Evolutionary conservation across 2,797 vertebrate genomes (phyloP).

Genomic region (Sebastes vulpes): DNA sequence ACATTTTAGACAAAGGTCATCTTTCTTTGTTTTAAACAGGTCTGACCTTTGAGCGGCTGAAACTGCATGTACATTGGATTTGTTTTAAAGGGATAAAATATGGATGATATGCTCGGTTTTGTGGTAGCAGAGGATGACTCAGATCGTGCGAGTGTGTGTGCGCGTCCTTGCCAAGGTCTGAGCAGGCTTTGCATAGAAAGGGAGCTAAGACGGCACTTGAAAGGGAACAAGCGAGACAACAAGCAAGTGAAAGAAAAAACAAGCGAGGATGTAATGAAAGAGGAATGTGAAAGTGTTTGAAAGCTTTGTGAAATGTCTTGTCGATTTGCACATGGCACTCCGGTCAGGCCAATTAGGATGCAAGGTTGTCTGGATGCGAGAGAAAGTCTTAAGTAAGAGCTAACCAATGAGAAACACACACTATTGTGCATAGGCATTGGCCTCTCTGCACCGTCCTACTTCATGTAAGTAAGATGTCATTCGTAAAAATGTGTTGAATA

Average conservation of each 20-base stretch:
- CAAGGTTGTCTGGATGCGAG: background rate
- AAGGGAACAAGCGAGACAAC: constrained; percentile 30
- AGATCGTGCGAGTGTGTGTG: background rate
- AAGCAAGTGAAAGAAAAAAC: background rate
- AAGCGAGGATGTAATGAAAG: constrained; percentile 2
- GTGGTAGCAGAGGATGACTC: constrained; percentile 25
- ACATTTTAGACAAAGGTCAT: constrained; percentile 43
- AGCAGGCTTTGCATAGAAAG: constrained; percentile 30
- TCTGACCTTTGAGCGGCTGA: constrained; percentile 44
- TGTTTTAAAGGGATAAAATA: constrained; percentile 52
- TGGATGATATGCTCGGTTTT: constrained; percentile 24
- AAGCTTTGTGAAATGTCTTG: constrained; percentile 15
- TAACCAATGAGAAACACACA: background rate
- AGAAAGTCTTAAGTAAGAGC: background rate
- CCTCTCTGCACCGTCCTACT: background rate
- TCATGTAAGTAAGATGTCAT: background rate
- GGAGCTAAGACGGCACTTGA: constrained; percentile 19
- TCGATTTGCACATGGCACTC: background rate
- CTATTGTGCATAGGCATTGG: background rate
- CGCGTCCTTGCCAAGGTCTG: constrained; percentile 23
- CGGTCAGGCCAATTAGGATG: background rate
- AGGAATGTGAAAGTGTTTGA: constrained; percentile 8
- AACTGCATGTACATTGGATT: constrained; percentile 12
- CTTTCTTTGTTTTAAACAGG: constrained; percentile 33
- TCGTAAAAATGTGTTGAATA: background rate